phyloP scores from a whole-genome alignment of 2,797 vertebrate species.

The Thunnus albacares region DNA sequence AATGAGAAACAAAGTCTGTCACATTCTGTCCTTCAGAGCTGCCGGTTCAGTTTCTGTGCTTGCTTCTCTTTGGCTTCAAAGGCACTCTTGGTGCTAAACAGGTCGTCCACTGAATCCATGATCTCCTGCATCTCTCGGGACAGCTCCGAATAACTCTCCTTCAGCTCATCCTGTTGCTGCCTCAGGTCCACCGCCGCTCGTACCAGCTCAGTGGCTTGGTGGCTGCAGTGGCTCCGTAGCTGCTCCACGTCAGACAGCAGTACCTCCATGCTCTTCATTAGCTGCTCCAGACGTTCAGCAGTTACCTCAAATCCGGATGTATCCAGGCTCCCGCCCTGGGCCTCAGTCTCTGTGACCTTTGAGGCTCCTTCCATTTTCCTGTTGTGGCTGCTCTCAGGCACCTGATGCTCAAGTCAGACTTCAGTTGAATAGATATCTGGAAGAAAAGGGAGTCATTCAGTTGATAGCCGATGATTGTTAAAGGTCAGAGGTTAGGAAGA shows the following conservation, averaged over 20 bases:
- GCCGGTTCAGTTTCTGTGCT: constrained; percentile 87
- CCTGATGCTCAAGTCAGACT: constrained; percentile 27
- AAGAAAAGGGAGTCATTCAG: constrained; percentile 46
- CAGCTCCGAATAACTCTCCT: constrained; percentile 85
- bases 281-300: constrained; percentile 84
- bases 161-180: constrained; percentile 87
- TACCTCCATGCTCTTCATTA: constrained; percentile 91
- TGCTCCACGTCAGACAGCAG: constrained; percentile 91
- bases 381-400: constrained; percentile 3
- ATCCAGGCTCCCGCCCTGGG: neutral
- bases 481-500: neutral
- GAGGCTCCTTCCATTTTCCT: constrained; percentile 51
- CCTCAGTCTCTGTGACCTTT: constrained; percentile 15
- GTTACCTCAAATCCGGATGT: constrained; percentile 63
- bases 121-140: constrained; percentile 86
- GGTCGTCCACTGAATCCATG: constrained; percentile 83
- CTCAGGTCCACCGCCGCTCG: constrained; percentile 82
- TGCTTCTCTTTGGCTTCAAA: constrained; percentile 89
- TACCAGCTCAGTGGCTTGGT: constrained; percentile 87
- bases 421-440: constrained; percentile 54
- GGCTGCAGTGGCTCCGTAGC: constrained; percentile 87
- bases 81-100: constrained; percentile 87
- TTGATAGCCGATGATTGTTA: neutral
- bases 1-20: constrained; percentile 24
- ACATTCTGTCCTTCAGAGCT: constrained; percentile 80